Conservation (phyloP, 1,140 invertebrate species). For the Daktulosphaira vitifoliae region DNA sequence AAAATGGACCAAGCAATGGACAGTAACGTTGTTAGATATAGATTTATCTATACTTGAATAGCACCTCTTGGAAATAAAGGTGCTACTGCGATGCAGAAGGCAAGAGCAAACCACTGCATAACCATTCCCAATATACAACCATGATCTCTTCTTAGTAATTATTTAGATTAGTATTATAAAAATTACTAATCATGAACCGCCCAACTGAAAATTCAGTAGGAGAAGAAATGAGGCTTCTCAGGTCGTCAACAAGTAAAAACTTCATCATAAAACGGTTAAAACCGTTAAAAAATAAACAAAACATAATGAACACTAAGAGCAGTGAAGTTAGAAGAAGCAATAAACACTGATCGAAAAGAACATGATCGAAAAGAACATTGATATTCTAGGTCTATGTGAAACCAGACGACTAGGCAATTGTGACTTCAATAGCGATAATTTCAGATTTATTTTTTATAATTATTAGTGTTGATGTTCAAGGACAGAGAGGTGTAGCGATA, state of each 20-base stretch:
- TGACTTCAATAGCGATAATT: conserved; percentile 14
- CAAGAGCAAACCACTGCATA: not conserved
- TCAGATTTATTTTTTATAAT: conserved; percentile 25
- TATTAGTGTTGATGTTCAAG: not conserved
- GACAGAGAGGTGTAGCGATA: conserved; percentile 18
- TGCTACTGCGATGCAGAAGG: not conserved
- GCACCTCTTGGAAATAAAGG: not conserved
- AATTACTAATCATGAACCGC: conserved; percentile 13
- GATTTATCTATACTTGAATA: conserved; percentile 13
- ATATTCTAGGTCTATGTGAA: conserved; percentile 28
- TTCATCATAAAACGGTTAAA: not conserved
- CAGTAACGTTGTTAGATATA: conserved; percentile 1
- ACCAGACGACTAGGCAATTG: conserved; percentile 13
- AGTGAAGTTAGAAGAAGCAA: conserved; percentile 6
- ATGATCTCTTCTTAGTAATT: not conserved
- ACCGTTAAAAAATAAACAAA: not conserved
- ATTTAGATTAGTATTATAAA: not conserved
- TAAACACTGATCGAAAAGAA: conserved; percentile 3
- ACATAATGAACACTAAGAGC: not conserved
- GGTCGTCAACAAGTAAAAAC: conserved; percentile 20
- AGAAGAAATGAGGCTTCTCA: conserved; percentile 13
- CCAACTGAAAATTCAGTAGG: conserved; percentile 11
- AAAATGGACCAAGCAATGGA: conserved; percentile 4
- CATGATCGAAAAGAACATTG: conserved; percentile 17
- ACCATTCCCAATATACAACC: not conserved